Conservation (phyloP, 2,888 invertebrate species). For the Boloria euphrosyne region DNA sequence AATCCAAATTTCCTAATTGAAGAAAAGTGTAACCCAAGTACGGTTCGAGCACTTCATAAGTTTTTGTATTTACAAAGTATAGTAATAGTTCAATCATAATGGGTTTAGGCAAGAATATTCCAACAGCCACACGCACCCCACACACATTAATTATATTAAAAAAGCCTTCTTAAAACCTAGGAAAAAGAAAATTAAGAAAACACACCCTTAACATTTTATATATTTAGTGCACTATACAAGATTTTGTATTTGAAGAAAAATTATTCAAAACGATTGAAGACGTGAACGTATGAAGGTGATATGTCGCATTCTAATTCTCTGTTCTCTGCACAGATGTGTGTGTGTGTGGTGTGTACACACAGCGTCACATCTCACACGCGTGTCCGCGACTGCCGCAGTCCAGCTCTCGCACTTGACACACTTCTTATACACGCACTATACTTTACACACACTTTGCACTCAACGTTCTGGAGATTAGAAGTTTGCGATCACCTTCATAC, state of each 20-base stretch:
- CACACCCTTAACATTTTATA: conserved; percentile 55
- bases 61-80: too few relatives aligned
- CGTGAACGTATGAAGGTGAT: neutral
- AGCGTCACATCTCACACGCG: too few relatives aligned
- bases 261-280: conserved; percentile 43
- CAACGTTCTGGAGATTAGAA: too few relatives aligned
- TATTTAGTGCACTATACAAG: conserved; percentile 58
- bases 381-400: too few relatives aligned
- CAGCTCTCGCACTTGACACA: too few relatives aligned
- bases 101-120: neutral
- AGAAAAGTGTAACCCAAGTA: neutral
- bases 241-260: conserved; percentile 41
- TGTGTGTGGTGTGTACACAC: too few relatives aligned
- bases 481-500: too few relatives aligned
- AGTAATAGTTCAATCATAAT: neutral
- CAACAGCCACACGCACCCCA: conserved; percentile 41
- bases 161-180: conserved; percentile 73
- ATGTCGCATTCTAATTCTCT: too few relatives aligned
- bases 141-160: conserved; percentile 50
- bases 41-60: too few relatives aligned
- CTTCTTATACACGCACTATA: too few relatives aligned
- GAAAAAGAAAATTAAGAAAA: conserved; percentile 58
- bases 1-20: neutral
- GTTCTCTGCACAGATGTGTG: too few relatives aligned
- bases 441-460: too few relatives aligned